A percentile compares a stretch with the other conserved stretches of the same genome.
These are phyloP conservation scores for Folsomia manolachei DNA, from an alignment of 2,888 invertebrate genomes.

Conservation along the genomic window DNA sequence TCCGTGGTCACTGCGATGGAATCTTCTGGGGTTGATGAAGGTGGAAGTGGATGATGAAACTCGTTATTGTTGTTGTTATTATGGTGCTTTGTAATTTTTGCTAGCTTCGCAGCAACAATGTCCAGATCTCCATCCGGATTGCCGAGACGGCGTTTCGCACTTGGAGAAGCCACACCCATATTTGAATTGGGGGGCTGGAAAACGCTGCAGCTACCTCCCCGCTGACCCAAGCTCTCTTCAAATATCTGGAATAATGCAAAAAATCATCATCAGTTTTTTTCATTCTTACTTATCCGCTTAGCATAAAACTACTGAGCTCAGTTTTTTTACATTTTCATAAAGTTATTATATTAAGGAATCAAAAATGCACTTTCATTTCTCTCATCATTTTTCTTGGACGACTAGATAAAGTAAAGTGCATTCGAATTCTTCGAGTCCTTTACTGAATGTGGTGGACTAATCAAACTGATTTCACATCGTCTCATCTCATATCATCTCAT, in stretches of 20 bases:
- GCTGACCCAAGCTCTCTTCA: slow-evolving; percentile 13
- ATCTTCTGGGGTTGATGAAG: slow-evolving; percentile 26
- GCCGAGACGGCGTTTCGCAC: slow-evolving; percentile 48
- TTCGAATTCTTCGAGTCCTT: too few species aligned
- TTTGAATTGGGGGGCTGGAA: slow-evolving; percentile 16
- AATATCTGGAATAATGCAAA: slow-evolving; percentile 33
- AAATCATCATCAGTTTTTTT: slow-evolving; percentile 15
- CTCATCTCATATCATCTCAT: too few species aligned
- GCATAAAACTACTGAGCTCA: too few species aligned
- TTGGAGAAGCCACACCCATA: slow-evolving; percentile 50
- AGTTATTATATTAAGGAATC: too few species aligned
- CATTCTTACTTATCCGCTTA: too few species aligned
- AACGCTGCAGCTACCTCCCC: background rate
- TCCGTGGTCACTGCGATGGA: slow-evolving; percentile 41
- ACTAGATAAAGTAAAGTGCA: too few species aligned
- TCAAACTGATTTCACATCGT: too few species aligned
- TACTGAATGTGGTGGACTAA: too few species aligned
- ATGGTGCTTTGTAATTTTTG: slow-evolving; percentile 24
- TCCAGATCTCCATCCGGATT: slow-evolving; percentile 43
- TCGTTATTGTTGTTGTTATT: slow-evolving; percentile 25
- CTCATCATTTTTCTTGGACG: too few species aligned
- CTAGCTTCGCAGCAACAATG: slow-evolving; percentile 39
- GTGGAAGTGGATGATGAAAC: slow-evolving; percentile 8
- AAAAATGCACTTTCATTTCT: too few species aligned
- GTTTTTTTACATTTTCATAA: too few species aligned